Conservation (phyloP, 1,140 invertebrate species). For the Drosophila pruinosa region DNA sequence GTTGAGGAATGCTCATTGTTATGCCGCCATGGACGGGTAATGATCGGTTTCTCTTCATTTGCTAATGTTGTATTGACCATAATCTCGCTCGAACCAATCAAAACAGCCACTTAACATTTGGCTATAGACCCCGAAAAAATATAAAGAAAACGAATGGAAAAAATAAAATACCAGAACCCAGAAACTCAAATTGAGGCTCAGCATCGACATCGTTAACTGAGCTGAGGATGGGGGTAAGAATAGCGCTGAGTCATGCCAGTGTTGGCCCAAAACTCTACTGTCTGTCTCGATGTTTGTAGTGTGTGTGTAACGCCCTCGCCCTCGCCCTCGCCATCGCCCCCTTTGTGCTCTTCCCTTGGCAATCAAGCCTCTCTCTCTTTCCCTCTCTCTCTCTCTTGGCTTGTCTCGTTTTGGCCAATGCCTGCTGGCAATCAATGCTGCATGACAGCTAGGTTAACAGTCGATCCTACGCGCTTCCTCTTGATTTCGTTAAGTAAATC, state of each 20-base stretch:
- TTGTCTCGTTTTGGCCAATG: conserved; percentile 28
- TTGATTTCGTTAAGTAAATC: conserved; percentile 81
- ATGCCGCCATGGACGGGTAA: background rate
- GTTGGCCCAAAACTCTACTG: conserved; percentile 36
- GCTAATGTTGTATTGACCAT: conserved; percentile 41
- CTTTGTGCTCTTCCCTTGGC: conserved; percentile 8
- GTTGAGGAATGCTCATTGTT: background rate
- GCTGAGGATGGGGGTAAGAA: background rate
- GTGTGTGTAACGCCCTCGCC: conserved; percentile 31
- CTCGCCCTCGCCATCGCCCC: conserved; percentile 6
- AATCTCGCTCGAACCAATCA: conserved; percentile 70
- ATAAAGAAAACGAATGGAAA: too few species aligned
- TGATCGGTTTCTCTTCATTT: conserved; percentile 18
- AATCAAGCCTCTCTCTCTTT: conserved; percentile 49
- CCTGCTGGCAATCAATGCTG: conserved; percentile 76
- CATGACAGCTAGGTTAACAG: conserved; percentile 80
- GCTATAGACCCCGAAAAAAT: conserved; percentile 22
- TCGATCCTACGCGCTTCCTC: conserved; percentile 77
- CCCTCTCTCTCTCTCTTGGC: background rate
- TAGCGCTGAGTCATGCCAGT: conserved; percentile 62
- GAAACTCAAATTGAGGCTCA: conserved; percentile 1
- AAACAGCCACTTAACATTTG: conserved; percentile 79
- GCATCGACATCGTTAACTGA: conserved; percentile 48
- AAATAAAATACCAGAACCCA: background rate
- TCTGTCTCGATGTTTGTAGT: background rate